Conservation (phyloP, 2,113 vertebrate species). For the Callaeas wilsoni region DNA sequence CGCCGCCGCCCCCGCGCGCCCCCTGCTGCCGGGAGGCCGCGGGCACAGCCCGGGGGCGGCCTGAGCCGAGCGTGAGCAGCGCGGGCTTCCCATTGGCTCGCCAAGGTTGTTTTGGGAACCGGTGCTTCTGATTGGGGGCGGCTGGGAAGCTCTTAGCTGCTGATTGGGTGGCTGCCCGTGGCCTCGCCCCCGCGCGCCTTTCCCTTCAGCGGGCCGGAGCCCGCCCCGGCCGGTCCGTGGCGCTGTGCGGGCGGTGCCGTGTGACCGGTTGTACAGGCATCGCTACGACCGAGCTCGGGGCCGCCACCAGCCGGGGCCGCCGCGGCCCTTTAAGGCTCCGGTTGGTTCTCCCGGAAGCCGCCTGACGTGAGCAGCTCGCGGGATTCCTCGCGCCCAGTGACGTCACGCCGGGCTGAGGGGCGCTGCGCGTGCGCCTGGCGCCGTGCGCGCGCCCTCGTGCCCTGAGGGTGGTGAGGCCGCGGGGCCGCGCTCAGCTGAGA, state of each 20-base stretch:
- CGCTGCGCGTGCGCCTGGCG: fast-evolving
- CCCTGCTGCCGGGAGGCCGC: constrained; percentile 60
- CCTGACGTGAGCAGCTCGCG: fast-evolving
- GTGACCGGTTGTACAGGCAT: fast-evolving
- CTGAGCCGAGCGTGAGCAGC: fast-evolving
- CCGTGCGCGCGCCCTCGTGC: background rate
- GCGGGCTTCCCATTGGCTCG: background rate
- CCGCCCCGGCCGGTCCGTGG: too few relatives aligned
- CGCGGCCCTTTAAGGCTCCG: background rate
- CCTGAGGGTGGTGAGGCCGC: fast-evolving
- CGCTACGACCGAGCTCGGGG: fast-evolving
- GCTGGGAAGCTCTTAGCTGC: background rate
- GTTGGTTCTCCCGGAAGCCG: background rate
- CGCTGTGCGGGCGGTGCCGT: fast-evolving
- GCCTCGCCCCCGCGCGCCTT: background rate
- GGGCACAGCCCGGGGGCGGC: background rate
- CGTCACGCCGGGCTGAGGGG: fast-evolving
- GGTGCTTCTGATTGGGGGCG: background rate
- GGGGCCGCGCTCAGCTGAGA: fast-evolving
- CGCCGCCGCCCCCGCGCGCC: constrained; percentile 21
- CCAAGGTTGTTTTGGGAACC: background rate
- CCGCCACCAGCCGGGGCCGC: fast-evolving
- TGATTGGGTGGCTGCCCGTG: background rate
- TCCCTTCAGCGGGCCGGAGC: background rate
- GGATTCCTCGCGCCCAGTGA: background rate